Base-by-base conservation (phyloP, 2,888 invertebrate genomes). In the Nomada fucata region DNA sequence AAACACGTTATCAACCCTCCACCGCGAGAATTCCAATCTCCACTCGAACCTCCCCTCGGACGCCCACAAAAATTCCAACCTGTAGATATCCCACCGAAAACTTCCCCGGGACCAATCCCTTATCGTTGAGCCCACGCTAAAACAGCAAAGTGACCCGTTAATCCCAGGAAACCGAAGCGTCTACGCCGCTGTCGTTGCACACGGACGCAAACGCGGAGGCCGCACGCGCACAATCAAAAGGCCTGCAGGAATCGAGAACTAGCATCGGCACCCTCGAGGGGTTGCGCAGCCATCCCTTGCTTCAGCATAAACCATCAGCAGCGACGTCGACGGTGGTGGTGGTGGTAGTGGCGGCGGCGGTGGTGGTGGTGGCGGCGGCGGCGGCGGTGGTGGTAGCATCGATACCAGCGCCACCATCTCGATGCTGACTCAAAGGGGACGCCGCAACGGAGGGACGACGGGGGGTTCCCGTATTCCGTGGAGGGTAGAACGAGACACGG, bases 391-490 rank as follows among this genome's bases (percentile, higher is more conserved):
- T 47, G 59, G 61, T 44, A 50, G 70, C 52, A 47, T 61, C 59
- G 76, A 75, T 55, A 73, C 79, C 52, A 90, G 89, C 85, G 78
- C 90, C 88, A 57, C 71, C 68, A 36, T 75, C 60, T 47, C 76
- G 70, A 79, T 73, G 91, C 20, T 90, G 90, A 26, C 89, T 89
- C n/a, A 77, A 79, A 59, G 76, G 92, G 91, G 74, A 36, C 53
- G 92, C 93, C 68, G 91, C 91, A 75, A 91, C 84, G 79, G 85
- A 79, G 85, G 85, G 84, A 76, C 71, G 82, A 76, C 82, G 84
- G 86, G 36, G 84, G 83, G 84, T 80, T 81, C 65, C 70, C 67
- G 67, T 55, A 81, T 73, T 73, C 53, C 63, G 59, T 76, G 76
- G 57, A 23, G 72, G 61, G 42, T 67, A 68, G 70, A 76, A 64